Evolutionary conservation across 30 jellyfish, hydroid and myxozoan genomes (phyloP).

Genomic region (Cassiopea andromeda): DNA sequence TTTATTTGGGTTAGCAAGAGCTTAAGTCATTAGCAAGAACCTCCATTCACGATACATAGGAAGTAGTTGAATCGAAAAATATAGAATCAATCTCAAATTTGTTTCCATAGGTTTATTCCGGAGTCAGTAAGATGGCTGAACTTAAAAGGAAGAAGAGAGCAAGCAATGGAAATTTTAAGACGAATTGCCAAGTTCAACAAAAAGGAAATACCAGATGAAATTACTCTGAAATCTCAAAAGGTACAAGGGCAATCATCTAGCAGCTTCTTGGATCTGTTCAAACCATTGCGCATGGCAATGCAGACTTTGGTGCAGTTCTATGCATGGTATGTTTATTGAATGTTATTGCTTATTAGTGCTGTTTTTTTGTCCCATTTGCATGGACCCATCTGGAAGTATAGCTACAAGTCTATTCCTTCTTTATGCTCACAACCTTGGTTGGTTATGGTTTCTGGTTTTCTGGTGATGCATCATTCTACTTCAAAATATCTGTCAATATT

Average conservation of each 20-base stretch:
- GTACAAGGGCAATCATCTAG: slow-evolving; percentile 8
- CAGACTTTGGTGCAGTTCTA: slow-evolving; percentile 63
- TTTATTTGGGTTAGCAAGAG: too few species aligned
- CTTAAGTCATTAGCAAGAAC: too few species aligned
- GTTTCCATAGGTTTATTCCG: slow-evolving; percentile 71
- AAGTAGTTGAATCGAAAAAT: too few species aligned
- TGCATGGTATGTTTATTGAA: slow-evolving; percentile 51
- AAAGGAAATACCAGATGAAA: slow-evolving; percentile 45
- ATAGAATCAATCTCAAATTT: neutral
- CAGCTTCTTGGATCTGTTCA: slow-evolving; percentile 57
- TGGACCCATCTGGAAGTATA: too few species aligned
- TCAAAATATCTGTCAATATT: too few species aligned
- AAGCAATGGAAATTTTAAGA: slow-evolving; percentile 66
- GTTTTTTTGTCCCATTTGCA: too few species aligned
- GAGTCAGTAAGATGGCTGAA: slow-evolving; percentile 90
- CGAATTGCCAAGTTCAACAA: slow-evolving; percentile 71
- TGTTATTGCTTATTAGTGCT: too few species aligned
- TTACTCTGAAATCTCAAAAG: slow-evolving; percentile 4
- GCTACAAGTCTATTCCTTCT: too few species aligned
- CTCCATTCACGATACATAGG: too few species aligned
- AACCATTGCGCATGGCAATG: slow-evolving; percentile 48
- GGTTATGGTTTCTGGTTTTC: too few species aligned
- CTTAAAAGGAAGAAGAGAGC: slow-evolving; percentile 77
- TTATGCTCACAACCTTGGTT: too few species aligned
- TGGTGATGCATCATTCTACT: too few species aligned